These are phyloP conservation scores for Hycleus cichorii DNA, from an alignment of 1,140 invertebrate species.

Conservation along the genomic window DNA sequence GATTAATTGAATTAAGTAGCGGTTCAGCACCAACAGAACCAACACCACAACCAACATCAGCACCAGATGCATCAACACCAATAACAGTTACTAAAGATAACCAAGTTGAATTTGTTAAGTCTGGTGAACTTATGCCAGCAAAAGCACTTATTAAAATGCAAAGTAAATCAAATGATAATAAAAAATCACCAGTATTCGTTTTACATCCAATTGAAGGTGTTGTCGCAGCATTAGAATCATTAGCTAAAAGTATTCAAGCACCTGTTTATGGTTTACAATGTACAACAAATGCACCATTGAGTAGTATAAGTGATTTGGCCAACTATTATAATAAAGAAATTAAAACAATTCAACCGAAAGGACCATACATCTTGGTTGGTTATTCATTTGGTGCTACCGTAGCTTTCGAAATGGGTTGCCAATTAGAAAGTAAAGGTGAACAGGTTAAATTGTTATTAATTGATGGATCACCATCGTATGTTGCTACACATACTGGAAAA, in stretches of 20 bases:
- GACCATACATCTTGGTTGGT: conserved; percentile 81
- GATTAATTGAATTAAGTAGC: conserved; percentile 59
- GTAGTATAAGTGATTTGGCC: conserved; percentile 67
- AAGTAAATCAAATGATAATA: conserved; percentile 38
- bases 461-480: conserved; percentile 88
- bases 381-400: conserved; percentile 92
- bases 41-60: no score
- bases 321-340: conserved; percentile 73
- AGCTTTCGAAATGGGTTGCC: conserved; percentile 86
- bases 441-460: conserved; percentile 66
- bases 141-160: conserved; percentile 55
- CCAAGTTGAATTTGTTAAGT: conserved; percentile 46
- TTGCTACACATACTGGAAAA: conserved; percentile 67
- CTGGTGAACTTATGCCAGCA: conserved; percentile 54
- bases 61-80: neutral
- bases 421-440: conserved; percentile 64
- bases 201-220: conserved; percentile 89
- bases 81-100: conserved; percentile 20
- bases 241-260: conserved; percentile 62
- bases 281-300: conserved; percentile 63
- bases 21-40: conserved; percentile 29
- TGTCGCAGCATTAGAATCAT: conserved; percentile 56
- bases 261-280: conserved; percentile 90
- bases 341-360: conserved; percentile 64
- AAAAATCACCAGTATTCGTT: conserved; percentile 46